A percentile compares a stretch with the other conserved stretches of the same genome.
These are phyloP conservation scores for Scelioninae gen. 1 DNA, from an alignment of 2,888 invertebrate genomes.

Conservation along the genomic window DNA sequence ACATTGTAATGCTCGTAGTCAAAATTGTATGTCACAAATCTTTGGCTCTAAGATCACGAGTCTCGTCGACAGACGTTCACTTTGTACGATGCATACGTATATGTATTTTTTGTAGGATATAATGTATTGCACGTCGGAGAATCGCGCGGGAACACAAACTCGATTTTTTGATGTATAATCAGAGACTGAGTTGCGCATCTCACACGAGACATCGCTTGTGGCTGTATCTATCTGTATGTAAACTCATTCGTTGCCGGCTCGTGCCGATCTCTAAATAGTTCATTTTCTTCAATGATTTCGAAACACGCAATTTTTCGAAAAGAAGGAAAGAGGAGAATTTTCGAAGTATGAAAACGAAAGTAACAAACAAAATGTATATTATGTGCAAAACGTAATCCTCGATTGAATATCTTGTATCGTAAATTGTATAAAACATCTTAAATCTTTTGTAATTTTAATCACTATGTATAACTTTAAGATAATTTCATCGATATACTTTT, in stretches of 20 bases:
- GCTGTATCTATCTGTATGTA: constrained; percentile 69
- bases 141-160: constrained; percentile 45
- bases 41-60: background rate
- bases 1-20: constrained; percentile 20
- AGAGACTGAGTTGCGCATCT: constrained; percentile 39
- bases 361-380: constrained; percentile 25
- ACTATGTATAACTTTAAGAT: constrained; percentile 25
- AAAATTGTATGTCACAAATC: constrained; percentile 24
- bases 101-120: constrained; percentile 61
- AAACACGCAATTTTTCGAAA: constrained; percentile 4
- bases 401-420: constrained; percentile 41
- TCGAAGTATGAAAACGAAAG: background rate
- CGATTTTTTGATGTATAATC: constrained; percentile 30
- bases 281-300: constrained; percentile 16
- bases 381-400: constrained; percentile 44
- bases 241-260: constrained; percentile 65
- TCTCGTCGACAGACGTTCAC: constrained; percentile 61
- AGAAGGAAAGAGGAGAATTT: background rate
- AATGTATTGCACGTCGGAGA: constrained; percentile 61
- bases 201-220: constrained; percentile 65
- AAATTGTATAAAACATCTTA: constrained; percentile 59
- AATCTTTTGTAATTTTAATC: constrained; percentile 55
- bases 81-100: constrained; percentile 61
- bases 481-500: constrained; percentile 14
- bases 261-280: constrained; percentile 56